These are phyloP conservation scores for Lepidurus apus DNA, from an alignment of 1,140 invertebrate genomes.

Conservation along the genomic window DNA sequence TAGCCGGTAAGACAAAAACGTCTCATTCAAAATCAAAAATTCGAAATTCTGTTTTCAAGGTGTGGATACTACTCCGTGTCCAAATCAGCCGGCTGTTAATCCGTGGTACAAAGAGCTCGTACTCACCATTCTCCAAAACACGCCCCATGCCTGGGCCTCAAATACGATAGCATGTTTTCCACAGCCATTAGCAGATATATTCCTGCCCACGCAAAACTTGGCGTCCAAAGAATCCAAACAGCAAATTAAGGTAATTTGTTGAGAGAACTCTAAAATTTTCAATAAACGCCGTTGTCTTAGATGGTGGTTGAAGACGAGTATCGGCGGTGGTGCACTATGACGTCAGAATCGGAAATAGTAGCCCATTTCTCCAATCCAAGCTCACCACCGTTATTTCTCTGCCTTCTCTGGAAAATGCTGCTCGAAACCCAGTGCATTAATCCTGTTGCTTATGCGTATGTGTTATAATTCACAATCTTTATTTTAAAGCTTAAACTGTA, in stretches of 20 bases:
- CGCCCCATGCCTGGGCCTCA: constrained; percentile 88
- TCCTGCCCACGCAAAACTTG: constrained; percentile 62
- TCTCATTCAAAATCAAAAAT: neutral
- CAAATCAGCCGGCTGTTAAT: constrained; percentile 57
- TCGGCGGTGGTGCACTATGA: constrained; percentile 93
- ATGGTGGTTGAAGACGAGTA: constrained; percentile 92
- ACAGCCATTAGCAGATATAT: constrained; percentile 78
- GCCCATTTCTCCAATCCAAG: constrained; percentile 86
- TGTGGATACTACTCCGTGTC: neutral
- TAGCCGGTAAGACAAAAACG: constrained; percentile 61
- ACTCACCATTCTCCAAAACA: constrained; percentile 84
- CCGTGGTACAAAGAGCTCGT: constrained; percentile 87
- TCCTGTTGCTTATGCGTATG: constrained; percentile 88
- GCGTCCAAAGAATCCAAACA: constrained; percentile 84
- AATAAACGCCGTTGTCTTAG: constrained; percentile 41
- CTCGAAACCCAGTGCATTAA: constrained; percentile 87
- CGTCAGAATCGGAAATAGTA: constrained; percentile 92
- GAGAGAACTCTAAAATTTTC: neutral
- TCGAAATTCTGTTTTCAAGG: neutral
- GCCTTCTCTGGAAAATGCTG: constrained; percentile 92
- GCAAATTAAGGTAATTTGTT: constrained; percentile 60
- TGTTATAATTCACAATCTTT: constrained; percentile 31
- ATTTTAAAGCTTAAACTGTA: constrained; percentile 29
- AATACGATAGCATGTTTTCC: constrained; percentile 91
- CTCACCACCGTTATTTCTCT: constrained; percentile 74